A percentile compares a stretch with the other conserved stretches of the same genome.
These are phyloP conservation scores for Sceloporus tristichus DNA, from an alignment of 2,113 vertebrate species.

Conservation along the genomic window DNA sequence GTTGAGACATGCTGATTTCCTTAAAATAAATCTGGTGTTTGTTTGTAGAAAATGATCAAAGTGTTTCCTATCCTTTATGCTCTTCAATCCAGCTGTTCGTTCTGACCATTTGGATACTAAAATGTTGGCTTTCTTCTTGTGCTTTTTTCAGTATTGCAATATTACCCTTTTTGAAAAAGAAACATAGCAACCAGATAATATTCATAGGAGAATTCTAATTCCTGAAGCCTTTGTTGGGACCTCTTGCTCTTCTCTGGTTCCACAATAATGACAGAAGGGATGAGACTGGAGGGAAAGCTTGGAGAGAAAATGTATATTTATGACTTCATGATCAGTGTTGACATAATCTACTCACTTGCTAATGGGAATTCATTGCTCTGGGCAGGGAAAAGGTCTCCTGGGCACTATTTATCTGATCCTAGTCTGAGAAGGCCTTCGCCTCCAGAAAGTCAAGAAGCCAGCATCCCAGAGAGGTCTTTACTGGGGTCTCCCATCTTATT, in stretches of 20 bases:
- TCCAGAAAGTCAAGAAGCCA: too few relatives aligned
- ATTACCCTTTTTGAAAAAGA: background rate
- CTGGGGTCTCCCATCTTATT: too few relatives aligned
- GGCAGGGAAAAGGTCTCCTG: too few relatives aligned
- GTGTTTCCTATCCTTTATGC: conserved; percentile 47
- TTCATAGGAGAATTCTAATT: background rate
- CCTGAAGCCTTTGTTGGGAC: background rate
- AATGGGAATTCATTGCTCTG: background rate
- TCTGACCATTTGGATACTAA: conserved; percentile 51
- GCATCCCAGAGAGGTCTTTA: too few relatives aligned
- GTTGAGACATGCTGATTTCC: background rate
- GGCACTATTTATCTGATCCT: too few relatives aligned
- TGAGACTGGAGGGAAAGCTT: background rate
- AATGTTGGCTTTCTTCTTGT: conserved; percentile 48
- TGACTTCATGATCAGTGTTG: background rate
- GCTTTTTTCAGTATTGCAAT: background rate
- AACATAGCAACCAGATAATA: background rate
- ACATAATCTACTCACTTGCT: background rate
- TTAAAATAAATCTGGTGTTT: conserved; percentile 49
- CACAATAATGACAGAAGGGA: background rate
- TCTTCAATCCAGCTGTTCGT: conserved; percentile 55
- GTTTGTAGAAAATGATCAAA: conserved; percentile 52
- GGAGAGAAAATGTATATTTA: background rate
- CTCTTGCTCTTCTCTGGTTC: background rate
- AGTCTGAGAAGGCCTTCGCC: too few relatives aligned